phyloP scores from a whole-genome alignment of 2,888 invertebrate species.

The Pterostichus madidus region DNA sequence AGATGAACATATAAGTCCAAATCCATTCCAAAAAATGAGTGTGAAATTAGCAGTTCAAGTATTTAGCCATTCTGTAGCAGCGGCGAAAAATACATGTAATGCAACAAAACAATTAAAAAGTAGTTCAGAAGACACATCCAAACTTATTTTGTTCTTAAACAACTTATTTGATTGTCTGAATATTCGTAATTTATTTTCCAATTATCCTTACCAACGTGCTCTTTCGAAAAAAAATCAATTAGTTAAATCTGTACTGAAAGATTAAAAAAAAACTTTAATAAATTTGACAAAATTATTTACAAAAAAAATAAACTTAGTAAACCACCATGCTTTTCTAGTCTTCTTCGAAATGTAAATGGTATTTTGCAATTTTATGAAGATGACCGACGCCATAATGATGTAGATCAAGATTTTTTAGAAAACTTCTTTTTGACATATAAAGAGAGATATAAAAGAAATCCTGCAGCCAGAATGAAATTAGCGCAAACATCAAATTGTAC shows the following conservation, averaged over 20 bases:
- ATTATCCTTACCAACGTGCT: conserved; percentile 42
- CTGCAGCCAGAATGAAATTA: no score
- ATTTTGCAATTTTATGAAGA: conserved; percentile 56
- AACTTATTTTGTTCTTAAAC: conserved; percentile 48
- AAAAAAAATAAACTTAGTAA: conserved; percentile 55
- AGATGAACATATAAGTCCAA: conserved; percentile 58
- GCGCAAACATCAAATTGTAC: no score
- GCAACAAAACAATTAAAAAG: conserved; percentile 26
- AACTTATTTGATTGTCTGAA: conserved; percentile 57
- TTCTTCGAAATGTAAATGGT: conserved; percentile 25
- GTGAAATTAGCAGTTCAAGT: conserved; percentile 59
- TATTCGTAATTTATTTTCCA: background rate
- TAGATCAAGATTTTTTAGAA: conserved; percentile 69
- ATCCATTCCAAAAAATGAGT: conserved; percentile 60
- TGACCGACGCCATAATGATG: conserved; percentile 65
- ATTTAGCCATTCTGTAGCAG: conserved; percentile 33
- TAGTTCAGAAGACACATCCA: conserved; percentile 33
- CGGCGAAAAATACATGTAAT: conserved; percentile 42
- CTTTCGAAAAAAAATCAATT: background rate
- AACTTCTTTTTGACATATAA: conserved; percentile 69
- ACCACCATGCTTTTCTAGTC: no score
- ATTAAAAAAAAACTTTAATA: background rate
- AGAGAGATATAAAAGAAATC: conserved; percentile 68
- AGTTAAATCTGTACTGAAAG: background rate
- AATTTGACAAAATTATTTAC: background rate